phyloP scores from a whole-genome alignment of 2,797 vertebrate species.

The Eulemur coronatus region DNA sequence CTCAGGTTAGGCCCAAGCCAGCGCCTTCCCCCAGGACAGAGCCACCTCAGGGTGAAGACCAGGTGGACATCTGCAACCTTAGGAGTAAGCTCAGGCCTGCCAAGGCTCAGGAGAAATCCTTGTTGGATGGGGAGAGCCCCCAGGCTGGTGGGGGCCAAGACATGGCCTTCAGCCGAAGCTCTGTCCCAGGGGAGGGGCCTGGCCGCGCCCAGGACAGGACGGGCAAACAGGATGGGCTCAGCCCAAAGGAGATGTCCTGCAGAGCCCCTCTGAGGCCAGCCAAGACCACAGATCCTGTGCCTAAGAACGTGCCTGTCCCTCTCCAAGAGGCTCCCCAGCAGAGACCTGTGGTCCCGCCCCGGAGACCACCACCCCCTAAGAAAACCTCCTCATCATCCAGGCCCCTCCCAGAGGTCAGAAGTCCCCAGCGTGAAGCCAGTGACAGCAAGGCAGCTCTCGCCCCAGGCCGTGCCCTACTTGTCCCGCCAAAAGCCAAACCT shows the following conservation, averaged over 20 bases:
- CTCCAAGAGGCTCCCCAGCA: slow-evolving; percentile 89
- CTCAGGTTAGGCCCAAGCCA: slow-evolving; percentile 94
- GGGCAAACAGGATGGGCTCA: slow-evolving; percentile 85
- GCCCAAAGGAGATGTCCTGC: slow-evolving; percentile 76
- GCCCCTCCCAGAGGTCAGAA: slow-evolving; percentile 86
- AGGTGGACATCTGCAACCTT: slow-evolving; percentile 94
- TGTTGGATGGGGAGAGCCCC: slow-evolving; percentile 81
- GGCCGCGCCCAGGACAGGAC: slow-evolving; percentile 83
- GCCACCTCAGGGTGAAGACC: slow-evolving; percentile 87
- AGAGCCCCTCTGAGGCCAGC: slow-evolving; percentile 74
- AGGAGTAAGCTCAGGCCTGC: slow-evolving; percentile 96
- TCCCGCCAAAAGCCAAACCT: slow-evolving; percentile 90
- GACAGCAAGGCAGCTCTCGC: slow-evolving; percentile 82
- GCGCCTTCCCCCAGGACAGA: slow-evolving; percentile 89
- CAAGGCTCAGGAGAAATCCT: slow-evolving; percentile 86
- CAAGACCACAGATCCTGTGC: slow-evolving; percentile 80
- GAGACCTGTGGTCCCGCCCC: slow-evolving; percentile 91
- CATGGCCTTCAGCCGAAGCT: slow-evolving; percentile 74
- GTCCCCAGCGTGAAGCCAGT: slow-evolving; percentile 82
- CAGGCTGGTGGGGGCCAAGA: slow-evolving; percentile 67
- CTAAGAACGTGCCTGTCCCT: slow-evolving; percentile 73
- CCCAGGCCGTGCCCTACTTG: slow-evolving; percentile 88
- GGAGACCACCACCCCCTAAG: slow-evolving; percentile 96
- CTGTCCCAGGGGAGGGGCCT: slow-evolving; percentile 65
- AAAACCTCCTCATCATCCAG: slow-evolving; percentile 86